A percentile compares a stretch with the other conserved stretches of the same genome.
phyloP scores from a whole-genome alignment of 2,797 vertebrate genomes.

The Saxicola maurus region DNA sequence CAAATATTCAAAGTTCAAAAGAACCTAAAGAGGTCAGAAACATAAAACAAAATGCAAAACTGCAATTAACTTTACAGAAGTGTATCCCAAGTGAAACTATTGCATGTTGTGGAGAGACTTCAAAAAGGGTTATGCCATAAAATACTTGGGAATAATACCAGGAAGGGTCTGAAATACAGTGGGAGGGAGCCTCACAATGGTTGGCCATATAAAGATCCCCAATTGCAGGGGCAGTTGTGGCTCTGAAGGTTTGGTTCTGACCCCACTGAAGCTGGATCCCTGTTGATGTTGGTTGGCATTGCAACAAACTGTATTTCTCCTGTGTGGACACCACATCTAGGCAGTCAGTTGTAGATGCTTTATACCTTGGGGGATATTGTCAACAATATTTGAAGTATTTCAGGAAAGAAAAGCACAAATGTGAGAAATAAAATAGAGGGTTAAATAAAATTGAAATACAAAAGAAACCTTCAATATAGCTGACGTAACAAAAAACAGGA shows the following conservation, averaged over 20 bases:
- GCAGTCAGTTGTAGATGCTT: neutral
- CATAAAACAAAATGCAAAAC: neutral
- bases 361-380: neutral
- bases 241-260: neutral
- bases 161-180: neutral
- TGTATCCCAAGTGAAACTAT: neutral
- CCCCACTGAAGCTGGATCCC: neutral
- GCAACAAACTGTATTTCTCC: neutral
- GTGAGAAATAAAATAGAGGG: neutral
- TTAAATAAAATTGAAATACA: neutral
- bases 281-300: neutral
- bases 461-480: neutral
- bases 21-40: neutral
- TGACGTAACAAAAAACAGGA: neutral
- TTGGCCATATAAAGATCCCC: neutral
- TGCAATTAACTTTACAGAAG: neutral
- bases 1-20: constrained; percentile 21
- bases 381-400: neutral
- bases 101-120: neutral
- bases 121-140: neutral
- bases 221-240: accelerated
- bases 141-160: neutral
- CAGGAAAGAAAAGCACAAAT: neutral
- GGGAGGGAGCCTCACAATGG: neutral
- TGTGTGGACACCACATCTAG: neutral